phyloP scores from a whole-genome alignment of 2,113 vertebrate species.

The Catharus bicknelli region DNA sequence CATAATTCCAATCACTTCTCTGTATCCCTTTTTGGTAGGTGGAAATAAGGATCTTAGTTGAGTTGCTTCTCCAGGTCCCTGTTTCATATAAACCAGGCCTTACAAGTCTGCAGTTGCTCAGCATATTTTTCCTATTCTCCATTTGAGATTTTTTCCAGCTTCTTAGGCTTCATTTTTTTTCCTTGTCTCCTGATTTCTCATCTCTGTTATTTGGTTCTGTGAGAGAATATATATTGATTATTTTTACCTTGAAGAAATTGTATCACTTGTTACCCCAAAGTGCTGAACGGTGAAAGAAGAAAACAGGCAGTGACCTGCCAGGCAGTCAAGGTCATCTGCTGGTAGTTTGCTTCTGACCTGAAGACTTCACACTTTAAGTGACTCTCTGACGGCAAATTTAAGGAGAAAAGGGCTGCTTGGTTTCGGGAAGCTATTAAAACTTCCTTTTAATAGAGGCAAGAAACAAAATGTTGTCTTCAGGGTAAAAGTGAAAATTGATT shows the following conservation, averaged over 20 bases:
- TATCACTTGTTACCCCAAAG: neutral
- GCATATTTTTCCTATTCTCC: neutral
- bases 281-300: neutral
- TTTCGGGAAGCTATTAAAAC: neutral
- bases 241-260: neutral
- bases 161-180: neutral
- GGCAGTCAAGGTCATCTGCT: neutral
- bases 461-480: neutral
- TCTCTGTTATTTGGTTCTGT: neutral
- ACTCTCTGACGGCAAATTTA: neutral
- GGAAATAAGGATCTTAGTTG: neutral
- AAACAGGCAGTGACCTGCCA: neutral
- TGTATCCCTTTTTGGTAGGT: neutral
- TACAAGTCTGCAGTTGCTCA: neutral
- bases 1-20: neutral
- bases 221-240: neutral
- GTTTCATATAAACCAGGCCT: neutral
- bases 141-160: neutral
- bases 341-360: neutral
- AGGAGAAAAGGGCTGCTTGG: neutral
- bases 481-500: neutral
- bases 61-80: neutral
- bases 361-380: neutral
- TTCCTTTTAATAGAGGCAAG: neutral
- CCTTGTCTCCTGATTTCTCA: neutral